Evolutionary conservation across 2,113 vertebrate species (phyloP).

Genomic region (Rhegmatorhina hoffmannsi): DNA sequence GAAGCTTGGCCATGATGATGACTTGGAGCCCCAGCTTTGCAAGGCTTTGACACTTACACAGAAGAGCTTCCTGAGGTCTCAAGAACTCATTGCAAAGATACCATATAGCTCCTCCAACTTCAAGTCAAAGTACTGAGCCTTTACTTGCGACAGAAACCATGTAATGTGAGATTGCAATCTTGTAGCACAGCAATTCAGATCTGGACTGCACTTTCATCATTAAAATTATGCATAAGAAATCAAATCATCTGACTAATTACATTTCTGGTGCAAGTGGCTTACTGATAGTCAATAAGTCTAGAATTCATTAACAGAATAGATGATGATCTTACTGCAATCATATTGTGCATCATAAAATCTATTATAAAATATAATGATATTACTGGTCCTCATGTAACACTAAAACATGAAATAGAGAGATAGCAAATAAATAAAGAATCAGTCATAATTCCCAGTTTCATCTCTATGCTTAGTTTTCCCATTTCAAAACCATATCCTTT

Average conservation of each 20-base stretch:
- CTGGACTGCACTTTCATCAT: neutral
- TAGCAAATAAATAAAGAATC: neutral
- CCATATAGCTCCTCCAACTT: neutral
- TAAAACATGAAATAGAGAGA: neutral
- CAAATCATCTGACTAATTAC: neutral
- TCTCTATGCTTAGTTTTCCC: neutral
- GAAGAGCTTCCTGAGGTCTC: neutral
- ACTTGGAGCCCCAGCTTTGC: neutral
- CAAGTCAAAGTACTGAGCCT: neutral
- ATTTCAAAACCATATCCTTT: neutral
- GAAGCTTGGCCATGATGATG: too few species aligned
- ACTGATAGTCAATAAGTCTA: neutral
- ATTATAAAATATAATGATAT: neutral
- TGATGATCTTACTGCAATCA: neutral
- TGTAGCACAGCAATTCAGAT: neutral
- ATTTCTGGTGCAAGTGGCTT: neutral
- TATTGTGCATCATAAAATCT: neutral
- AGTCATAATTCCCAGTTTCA: neutral
- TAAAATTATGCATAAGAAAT: neutral
- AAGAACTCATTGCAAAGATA: neutral
- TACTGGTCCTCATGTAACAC: neutral
- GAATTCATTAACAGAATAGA: neutral
- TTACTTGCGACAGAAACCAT: neutral
- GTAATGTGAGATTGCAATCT: neutral
- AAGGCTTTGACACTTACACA: neutral